These are phyloP conservation scores for Aphelinus certus DNA, from an alignment of 1,140 invertebrate genomes.

Conservation along the genomic window DNA sequence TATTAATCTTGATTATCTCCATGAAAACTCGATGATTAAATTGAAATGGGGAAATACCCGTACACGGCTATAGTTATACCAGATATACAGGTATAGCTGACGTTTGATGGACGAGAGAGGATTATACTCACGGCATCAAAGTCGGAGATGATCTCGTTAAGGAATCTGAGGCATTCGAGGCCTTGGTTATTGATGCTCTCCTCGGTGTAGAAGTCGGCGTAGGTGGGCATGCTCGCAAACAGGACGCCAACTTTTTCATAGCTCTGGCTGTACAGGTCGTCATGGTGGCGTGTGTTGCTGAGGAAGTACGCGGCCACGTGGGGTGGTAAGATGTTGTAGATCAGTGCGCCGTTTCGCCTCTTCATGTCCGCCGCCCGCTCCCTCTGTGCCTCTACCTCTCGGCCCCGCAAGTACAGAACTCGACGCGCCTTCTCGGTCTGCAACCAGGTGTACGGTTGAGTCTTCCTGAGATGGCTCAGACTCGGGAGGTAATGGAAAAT, in stretches of 20 bases:
- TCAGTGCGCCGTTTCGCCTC: conserved; percentile 87
- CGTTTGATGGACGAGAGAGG: too few relatives aligned
- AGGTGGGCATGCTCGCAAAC: conserved; percentile 96
- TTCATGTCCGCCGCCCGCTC: conserved; percentile 87
- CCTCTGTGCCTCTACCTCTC: conserved; percentile 80
- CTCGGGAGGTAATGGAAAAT: too few relatives aligned
- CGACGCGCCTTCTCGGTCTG: conserved; percentile 83
- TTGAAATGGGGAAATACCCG: too few relatives aligned
- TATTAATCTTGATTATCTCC: too few relatives aligned
- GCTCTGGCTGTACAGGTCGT: conserved; percentile 93
- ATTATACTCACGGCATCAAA: conserved; percentile 88
- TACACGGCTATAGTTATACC: too few relatives aligned
- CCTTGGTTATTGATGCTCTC: conserved; percentile 97
- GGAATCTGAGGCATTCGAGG: conserved; percentile 92
- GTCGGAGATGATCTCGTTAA: conserved; percentile 98
- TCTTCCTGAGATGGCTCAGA: too few relatives aligned
- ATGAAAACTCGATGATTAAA: too few relatives aligned
- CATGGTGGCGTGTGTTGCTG: conserved; percentile 81
- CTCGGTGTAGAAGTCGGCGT: conserved; percentile 93
- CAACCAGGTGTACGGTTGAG: conserved; percentile 13
- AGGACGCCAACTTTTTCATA: conserved; percentile 92
- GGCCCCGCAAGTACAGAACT: conserved; percentile 79
- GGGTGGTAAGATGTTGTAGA: conserved; percentile 87
- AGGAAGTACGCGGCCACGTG: conserved; percentile 93
- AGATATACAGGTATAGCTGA: too few relatives aligned